Percentiles rank a stretch among this genome's conserved stretches.
Conservation (phyloP, 2,113 vertebrate species). For the Hydropotes inermis region DNA sequence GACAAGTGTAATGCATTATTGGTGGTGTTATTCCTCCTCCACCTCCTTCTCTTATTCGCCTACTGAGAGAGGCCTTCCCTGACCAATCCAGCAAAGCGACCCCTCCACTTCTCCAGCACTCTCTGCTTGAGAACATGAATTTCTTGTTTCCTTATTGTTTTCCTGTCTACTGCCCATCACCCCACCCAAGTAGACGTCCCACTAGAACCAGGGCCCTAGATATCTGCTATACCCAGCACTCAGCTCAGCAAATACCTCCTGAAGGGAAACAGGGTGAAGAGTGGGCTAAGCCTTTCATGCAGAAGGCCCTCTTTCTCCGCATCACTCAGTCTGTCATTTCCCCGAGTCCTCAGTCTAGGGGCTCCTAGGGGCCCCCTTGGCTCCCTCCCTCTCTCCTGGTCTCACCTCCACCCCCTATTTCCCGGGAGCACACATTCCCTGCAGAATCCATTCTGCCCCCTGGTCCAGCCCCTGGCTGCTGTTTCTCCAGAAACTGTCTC, state of each 20-base stretch:
- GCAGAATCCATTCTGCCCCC: too few relatives aligned
- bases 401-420: neutral
- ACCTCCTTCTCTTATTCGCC: neutral
- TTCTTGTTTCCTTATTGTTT: neutral
- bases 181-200: neutral
- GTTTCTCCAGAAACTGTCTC: neutral
- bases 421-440: neutral
- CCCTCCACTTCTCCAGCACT: neutral
- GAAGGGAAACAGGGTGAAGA: too few relatives aligned
- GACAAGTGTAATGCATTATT: neutral
- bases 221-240: neutral
- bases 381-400: neutral
- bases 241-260: neutral
- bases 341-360: neutral
- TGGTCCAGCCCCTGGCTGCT: rapidly evolving
- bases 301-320: neutral
- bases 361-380: neutral
- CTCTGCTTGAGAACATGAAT: neutral
- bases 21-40: neutral
- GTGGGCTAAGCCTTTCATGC: too few relatives aligned
- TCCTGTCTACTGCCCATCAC: neutral
- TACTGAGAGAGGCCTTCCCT: neutral
- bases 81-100: neutral
- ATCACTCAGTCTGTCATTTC: neutral
- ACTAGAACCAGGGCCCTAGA: neutral